These are phyloP conservation scores for Galerucella calmariensis DNA, from an alignment of 2,888 invertebrate genomes.

Conservation along the genomic window DNA sequence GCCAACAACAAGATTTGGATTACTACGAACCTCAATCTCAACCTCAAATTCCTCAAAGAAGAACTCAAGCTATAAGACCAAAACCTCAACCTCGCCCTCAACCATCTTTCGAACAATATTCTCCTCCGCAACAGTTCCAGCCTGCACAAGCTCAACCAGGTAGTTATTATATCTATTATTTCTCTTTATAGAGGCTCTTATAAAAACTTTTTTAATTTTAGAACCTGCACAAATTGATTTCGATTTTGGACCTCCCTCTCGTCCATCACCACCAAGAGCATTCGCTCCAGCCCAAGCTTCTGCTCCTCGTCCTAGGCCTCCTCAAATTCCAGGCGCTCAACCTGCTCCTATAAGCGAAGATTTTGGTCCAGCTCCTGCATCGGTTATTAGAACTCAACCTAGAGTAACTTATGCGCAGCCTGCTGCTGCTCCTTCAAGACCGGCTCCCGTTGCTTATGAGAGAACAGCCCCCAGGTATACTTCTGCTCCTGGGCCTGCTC, in stretches of 20 bases:
- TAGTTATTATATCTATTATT: constrained; percentile 15
- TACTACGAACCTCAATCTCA: constrained; percentile 45
- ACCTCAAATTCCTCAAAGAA: constrained; percentile 49
- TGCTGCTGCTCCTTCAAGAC: constrained; percentile 52
- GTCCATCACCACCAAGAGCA: constrained; percentile 56
- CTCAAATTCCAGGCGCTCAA: constrained; percentile 56
- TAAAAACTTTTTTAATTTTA: not conserved
- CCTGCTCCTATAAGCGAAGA: constrained; percentile 57
- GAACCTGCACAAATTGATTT: constrained; percentile 52
- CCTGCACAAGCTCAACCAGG: constrained; percentile 44
- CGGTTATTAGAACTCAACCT: constrained; percentile 50
- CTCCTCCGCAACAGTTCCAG: constrained; percentile 48
- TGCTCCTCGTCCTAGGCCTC: constrained; percentile 52
- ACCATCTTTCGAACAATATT: constrained; percentile 47
- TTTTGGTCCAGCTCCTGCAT: constrained; percentile 50
- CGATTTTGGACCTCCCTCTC: constrained; percentile 57
- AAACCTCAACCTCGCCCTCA: constrained; percentile 56
- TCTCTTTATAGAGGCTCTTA: too few species aligned
- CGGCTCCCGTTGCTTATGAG: constrained; percentile 47
- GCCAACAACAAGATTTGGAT: constrained; percentile 44
- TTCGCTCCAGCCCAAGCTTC: constrained; percentile 56
- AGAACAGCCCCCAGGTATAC: constrained; percentile 42
- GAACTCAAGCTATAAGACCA: constrained; percentile 46
- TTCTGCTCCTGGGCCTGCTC: constrained; percentile 52
- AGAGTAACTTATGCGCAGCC: constrained; percentile 57